Evolutionary conservation across 2,888 invertebrate genomes (phyloP), one percentile per base, ranked within the genome.

Genomic region (Alsophila aescularia): DNA sequence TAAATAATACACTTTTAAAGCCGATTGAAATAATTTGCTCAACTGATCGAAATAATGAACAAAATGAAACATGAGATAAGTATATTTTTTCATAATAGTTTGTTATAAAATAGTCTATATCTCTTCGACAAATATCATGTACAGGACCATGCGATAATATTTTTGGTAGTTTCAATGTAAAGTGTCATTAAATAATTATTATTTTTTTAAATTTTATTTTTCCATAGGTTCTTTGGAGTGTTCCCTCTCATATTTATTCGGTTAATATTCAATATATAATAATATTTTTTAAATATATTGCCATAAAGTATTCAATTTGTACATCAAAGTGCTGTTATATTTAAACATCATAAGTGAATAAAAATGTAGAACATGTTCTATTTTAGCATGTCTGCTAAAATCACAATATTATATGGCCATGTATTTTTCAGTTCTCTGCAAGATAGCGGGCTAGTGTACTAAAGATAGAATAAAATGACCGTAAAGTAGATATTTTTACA

Each of bases 371-470:
- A 24, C n/a, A n/a, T n/a, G n/a, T n/a, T n/a, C n/a, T n/a, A n/a
- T n/a, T n/a, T n/a, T n/a, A n/a, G n/a, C n/a, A n/a, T n/a, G n/a
- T n/a, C 4, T 13, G 12, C 13, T 0, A 21, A 27, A 54, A 55
- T 45, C 55, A 57, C n/a, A n/a, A n/a, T n/a, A n/a, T n/a, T 60
- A 63, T 62, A 16, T 39, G 49, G 40, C 51, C 56, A 67, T 66
- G 66, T 60, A 70, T 72, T 69, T 68, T 58, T 72, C 66, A 72
- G 81, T 79, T 75, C 75, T 79, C 75, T 72, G 66, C 13, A 70
- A 75, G 69, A 81, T 81, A 82, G 82, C 81, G 81, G 82, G 55
- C 61, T 82, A 81, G 80, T 40, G 63, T 79, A 81, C 31, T 42
- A 43, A 39, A 66, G 64, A 74, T 71, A 67, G 64, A 55, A 56